Conservation (phyloP, 2,113 vertebrate species). For the Atrichornis clamosus region DNA sequence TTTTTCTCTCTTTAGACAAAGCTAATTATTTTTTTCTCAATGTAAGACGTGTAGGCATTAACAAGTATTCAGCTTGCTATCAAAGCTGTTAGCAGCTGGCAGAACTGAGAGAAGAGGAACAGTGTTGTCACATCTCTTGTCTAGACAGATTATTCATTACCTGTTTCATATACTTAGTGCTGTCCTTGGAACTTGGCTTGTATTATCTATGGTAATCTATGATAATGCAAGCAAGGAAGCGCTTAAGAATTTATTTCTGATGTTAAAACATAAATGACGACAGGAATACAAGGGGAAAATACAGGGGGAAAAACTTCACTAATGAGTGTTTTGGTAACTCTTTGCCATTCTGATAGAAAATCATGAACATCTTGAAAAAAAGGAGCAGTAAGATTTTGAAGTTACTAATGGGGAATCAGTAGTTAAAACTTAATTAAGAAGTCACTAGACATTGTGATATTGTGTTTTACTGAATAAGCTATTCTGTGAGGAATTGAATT, state of each 20-base stretch:
- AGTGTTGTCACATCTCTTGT: not conserved
- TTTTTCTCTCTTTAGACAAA: not conserved
- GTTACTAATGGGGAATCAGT: not conserved
- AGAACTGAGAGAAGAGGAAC: not conserved
- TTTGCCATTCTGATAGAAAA: not conserved
- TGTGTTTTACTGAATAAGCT: not conserved
- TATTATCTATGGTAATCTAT: not conserved
- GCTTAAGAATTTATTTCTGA: constrained; percentile 27
- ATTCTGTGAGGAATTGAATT: not conserved
- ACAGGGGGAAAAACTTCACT: not conserved
- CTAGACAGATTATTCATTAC: not conserved
- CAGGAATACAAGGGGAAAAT: not conserved
- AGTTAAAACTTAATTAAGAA: constrained; percentile 8
- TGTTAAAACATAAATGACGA: not conserved
- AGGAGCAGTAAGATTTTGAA: not conserved
- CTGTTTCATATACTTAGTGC: not conserved
- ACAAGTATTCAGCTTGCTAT: not conserved
- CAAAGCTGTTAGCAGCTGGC: not conserved
- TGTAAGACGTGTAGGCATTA: not conserved
- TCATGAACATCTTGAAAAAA: not conserved
- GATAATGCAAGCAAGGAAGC: not conserved
- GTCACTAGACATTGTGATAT: not conserved
- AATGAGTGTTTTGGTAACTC: not conserved
- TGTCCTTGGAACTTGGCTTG: constrained; percentile 9
- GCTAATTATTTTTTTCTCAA: not conserved